Percentiles rank a stretch among this genome's conserved stretches.
These are phyloP conservation scores for Dexiosoma caninum DNA, from an alignment of 2,888 invertebrate species.

Conservation along the genomic window DNA sequence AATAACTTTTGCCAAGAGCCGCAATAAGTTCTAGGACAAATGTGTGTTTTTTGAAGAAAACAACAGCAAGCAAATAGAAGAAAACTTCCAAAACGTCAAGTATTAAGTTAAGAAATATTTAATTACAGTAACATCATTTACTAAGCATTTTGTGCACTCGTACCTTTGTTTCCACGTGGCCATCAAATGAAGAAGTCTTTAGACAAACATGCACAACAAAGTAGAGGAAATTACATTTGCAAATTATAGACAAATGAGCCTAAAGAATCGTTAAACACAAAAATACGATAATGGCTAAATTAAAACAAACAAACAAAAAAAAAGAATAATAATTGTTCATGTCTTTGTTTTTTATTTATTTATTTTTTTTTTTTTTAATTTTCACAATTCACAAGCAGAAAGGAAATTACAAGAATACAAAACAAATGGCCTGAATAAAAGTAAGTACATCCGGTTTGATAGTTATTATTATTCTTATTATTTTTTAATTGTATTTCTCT, in stretches of 20 bases:
- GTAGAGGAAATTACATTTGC: slow-evolving; percentile 7
- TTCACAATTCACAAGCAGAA: too few species aligned
- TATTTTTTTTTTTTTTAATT: too few species aligned
- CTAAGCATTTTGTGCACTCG: not conserved
- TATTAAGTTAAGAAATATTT: slow-evolving; percentile 21
- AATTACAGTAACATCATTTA: slow-evolving; percentile 13
- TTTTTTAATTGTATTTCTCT: too few species aligned
- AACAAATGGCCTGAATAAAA: too few species aligned
- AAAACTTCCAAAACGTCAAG: not conserved
- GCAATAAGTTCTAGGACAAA: slow-evolving; percentile 43
- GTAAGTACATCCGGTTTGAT: too few species aligned
- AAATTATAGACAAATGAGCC: slow-evolving; percentile 16
- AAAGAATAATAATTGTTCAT: not conserved
- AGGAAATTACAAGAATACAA: too few species aligned
- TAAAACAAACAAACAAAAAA: not conserved
- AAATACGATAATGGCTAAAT: not conserved
- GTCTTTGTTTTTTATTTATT: too few species aligned
- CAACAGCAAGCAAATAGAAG: too few species aligned
- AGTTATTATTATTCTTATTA: too few species aligned
- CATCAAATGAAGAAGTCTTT: not conserved
- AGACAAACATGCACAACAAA: not conserved
- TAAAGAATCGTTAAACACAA: not conserved
- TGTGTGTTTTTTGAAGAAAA: not conserved
- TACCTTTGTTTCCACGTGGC: not conserved
- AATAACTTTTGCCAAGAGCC: slow-evolving; percentile 16